These are phyloP conservation scores for Macheiramphus alcinus DNA, from an alignment of 2,113 vertebrate genomes.

Conservation along the genomic window DNA sequence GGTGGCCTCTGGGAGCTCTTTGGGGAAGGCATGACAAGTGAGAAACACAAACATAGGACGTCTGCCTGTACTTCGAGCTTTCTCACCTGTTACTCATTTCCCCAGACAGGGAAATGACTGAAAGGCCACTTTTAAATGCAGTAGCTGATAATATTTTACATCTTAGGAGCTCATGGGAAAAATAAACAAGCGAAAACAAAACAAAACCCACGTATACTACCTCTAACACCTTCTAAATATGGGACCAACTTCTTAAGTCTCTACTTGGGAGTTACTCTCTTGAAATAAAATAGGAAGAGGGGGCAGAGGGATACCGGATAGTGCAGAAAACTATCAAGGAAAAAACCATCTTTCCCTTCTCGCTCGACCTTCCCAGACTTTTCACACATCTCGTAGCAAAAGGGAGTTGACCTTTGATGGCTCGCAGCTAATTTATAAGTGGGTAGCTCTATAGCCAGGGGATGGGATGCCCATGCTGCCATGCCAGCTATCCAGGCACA, in stretches of 20 bases:
- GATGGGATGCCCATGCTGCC: not conserved
- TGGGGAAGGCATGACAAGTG: not conserved
- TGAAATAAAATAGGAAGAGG: not conserved
- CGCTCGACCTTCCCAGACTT: not conserved
- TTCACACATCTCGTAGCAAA: not conserved
- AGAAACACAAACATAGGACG: not conserved
- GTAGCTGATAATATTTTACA: not conserved
- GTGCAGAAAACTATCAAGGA: not conserved
- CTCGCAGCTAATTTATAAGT: not conserved
- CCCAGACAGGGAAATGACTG: conserved; percentile 6
- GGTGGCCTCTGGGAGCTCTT: not conserved
- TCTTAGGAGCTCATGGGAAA: not conserved
- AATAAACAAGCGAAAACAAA: not conserved
- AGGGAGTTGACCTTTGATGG: not conserved
- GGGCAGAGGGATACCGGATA: not conserved
- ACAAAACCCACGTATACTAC: not conserved
- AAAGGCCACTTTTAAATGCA: not conserved
- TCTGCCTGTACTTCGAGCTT: not conserved
- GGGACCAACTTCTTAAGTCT: not conserved
- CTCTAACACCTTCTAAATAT: not conserved
- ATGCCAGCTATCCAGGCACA: not conserved
- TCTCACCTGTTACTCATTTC: conserved; percentile 21
- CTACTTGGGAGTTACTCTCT: not conserved
- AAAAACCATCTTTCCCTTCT: not conserved
- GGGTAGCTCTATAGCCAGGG: not conserved